A percentile compares a stretch with the other conserved stretches of the same genome.
Conservation (phyloP, 1,140 invertebrate genomes). For the Pemphigus obesinymphae region DNA sequence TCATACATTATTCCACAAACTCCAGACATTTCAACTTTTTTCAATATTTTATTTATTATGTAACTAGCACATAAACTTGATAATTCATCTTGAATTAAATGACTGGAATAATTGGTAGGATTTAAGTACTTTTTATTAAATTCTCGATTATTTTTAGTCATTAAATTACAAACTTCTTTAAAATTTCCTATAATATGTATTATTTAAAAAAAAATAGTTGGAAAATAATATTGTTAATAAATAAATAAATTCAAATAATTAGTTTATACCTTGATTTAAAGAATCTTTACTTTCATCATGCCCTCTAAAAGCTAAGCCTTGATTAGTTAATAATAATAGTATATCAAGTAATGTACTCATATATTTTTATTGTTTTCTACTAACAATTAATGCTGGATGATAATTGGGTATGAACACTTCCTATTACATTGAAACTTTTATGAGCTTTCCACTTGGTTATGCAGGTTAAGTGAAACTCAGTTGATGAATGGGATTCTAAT, state of each 20-base stretch:
- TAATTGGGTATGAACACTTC: not conserved
- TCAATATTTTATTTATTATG: not conserved
- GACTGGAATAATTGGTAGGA: not conserved
- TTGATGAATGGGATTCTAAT: not conserved
- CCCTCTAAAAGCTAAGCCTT: conserved; percentile 2
- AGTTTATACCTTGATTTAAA: not conserved
- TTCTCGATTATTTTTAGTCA: not conserved
- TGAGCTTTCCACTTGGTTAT: not conserved
- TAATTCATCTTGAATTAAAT: not conserved
- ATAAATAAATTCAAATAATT: not conserved
- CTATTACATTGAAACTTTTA: not conserved
- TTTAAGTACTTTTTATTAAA: not conserved
- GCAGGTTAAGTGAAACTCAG: not conserved
- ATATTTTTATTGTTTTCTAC: conserved; percentile 10
- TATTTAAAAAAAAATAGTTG: not conserved
- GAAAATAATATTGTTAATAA: not conserved
- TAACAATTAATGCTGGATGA: not conserved
- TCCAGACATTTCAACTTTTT: not conserved
- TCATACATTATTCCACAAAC: not conserved
- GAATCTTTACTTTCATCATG: not conserved
- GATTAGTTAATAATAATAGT: not conserved
- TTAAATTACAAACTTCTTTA: not conserved
- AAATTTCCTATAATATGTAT: not conserved
- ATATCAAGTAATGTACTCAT: not conserved
- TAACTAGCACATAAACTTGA: not conserved